Evolutionary conservation across 1,140 invertebrate genomes (phyloP).

Genomic region (Druon quercuslanigerum): DNA sequence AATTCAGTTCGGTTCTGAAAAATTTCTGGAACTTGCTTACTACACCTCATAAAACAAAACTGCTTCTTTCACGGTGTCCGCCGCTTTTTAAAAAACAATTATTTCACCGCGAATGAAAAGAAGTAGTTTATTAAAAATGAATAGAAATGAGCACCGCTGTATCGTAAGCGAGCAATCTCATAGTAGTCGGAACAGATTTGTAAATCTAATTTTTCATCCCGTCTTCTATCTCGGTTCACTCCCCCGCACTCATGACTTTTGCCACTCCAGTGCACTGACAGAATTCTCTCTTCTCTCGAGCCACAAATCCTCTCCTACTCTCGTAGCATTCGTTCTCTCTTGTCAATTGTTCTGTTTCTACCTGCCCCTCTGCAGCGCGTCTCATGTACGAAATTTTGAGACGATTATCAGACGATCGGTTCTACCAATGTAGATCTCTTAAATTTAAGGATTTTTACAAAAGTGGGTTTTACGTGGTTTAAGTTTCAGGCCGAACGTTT

Average conservation of each 20-base stretch:
- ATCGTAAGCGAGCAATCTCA: conserved; percentile 53
- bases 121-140: not conserved
- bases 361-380: conserved; percentile 40
- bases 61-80: no score
- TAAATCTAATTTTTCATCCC: conserved; percentile 72
- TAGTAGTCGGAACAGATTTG: conserved; percentile 67
- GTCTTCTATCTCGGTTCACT: conserved; percentile 50
- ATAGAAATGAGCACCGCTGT: conserved; percentile 13
- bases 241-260: conserved; percentile 36
- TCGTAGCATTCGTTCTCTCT: conserved; percentile 29
- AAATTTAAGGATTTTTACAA: no score
- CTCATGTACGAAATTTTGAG: conserved; percentile 66
- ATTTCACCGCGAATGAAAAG: no score
- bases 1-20: no score
- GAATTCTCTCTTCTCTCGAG: conserved; percentile 15
- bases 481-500: no score
- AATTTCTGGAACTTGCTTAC: not conserved
- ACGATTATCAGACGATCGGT: conserved; percentile 71
- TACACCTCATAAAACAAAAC: no score
- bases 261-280: conserved; percentile 34
- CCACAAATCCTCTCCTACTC: conserved; percentile 12
- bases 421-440: conserved; percentile 71
- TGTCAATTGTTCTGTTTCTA: conserved; percentile 31
- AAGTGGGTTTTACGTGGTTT: no score
- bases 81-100: no score